A percentile compares a stretch with the other conserved stretches of the same genome.
Conservation (phyloP, 2,888 invertebrate species). For the Epirrita christyi region DNA sequence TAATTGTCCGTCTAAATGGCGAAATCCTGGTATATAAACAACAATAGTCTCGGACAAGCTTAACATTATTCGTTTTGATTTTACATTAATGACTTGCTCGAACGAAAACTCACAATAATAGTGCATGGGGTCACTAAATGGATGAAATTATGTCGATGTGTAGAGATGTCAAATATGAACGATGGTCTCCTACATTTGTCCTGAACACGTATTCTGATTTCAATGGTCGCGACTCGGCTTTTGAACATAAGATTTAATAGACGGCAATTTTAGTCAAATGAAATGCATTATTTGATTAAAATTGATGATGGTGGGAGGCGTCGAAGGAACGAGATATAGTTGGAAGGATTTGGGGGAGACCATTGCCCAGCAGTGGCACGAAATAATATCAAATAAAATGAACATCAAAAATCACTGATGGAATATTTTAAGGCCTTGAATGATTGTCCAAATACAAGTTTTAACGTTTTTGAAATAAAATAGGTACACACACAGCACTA, state of each 20-base stretch:
- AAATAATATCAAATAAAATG: too few relatives aligned
- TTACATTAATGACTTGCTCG: slow-evolving; percentile 66
- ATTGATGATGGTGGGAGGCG: too few relatives aligned
- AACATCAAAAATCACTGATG: slow-evolving; percentile 18
- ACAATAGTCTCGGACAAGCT: slow-evolving; percentile 47
- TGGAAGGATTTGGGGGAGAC: too few relatives aligned
- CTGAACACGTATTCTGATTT: slow-evolving; percentile 59
- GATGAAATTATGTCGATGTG: slow-evolving; percentile 68
- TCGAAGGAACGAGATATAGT: too few relatives aligned
- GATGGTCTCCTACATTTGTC: slow-evolving; percentile 68
- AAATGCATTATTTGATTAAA: neutral
- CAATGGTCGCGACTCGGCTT: slow-evolving; percentile 54
- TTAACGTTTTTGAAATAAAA: slow-evolving; percentile 50
- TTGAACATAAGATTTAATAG: slow-evolving; percentile 56
- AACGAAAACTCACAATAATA: slow-evolving; percentile 64
- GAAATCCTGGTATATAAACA: slow-evolving; percentile 49
- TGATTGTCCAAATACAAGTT: slow-evolving; percentile 45
- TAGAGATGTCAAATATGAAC: slow-evolving; percentile 72
- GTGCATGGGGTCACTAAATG: slow-evolving; percentile 69
- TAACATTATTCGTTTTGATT: slow-evolving; percentile 68
- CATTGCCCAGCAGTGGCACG: too few relatives aligned
- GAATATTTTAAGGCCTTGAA: slow-evolving; percentile 44
- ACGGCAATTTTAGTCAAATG: slow-evolving; percentile 41
- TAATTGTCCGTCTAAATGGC: slow-evolving; percentile 57
- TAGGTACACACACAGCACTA: slow-evolving; percentile 48